Evolutionary conservation across 2,888 invertebrate genomes (phyloP), one percentile per base, ranked within the genome.

Genomic region (Cyclophora punctaria): DNA sequence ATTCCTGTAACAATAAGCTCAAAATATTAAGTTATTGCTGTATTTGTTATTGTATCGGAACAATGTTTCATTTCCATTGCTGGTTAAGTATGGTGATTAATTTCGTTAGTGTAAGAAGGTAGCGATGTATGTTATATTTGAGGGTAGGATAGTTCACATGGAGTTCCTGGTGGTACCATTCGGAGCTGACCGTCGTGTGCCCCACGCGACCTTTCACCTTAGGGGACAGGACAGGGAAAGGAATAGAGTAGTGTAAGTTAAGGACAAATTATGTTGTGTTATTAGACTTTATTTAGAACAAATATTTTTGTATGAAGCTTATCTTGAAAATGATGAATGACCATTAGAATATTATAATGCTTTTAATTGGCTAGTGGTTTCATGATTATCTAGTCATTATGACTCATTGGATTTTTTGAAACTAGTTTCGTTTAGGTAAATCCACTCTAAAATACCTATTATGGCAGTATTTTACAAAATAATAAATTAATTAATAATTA

Each of bases 121-220:
- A 20, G 20, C 20, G 20, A 20, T 20, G 20, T 20, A 20, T 20
- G 20, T 20, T 7, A 43, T 43, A 43, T 43, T 42, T n/a, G 4
- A 43, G 7, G 1, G 42, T 20, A 43, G 20, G 20, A 20, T 20
- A 43, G 37, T 64, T 60, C 50, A 59, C 57, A 55, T 61, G 55
- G 65, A 74, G 83, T 80, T 72, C 82, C 78, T 78, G 66, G 69
- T 73, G 60, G 86, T 86, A 80, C 85, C 85, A 84, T 77, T 80
- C 82, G 73, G 78, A 75, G 72, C 73, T 86, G 85, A 84, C 86
- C 85, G 83, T 72, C 80, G 78, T 76, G 76, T 78, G 79, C 83
- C 81, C 81, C 75, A 71, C 65, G 71, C 77, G 80, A 84, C 83
- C 83, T 87, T 85, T 85, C 80, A 85, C 82, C 83, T 82, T 74